phyloP scores from a whole-genome alignment of 2,797 vertebrate species.

The Pangasius macronema region DNA sequence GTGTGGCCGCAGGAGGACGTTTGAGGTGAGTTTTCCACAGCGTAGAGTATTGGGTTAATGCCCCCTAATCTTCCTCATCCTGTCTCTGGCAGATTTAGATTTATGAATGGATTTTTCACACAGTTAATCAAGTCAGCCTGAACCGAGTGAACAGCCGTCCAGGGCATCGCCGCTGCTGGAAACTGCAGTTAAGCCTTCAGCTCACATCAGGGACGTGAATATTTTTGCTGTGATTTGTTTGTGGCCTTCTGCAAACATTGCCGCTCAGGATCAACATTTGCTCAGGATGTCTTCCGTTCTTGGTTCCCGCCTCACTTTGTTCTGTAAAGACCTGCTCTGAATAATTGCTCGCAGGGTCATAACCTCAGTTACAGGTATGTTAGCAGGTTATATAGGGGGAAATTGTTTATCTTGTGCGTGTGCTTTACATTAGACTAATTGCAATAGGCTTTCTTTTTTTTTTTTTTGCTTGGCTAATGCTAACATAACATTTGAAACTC shows the following conservation, averaged over 20 bases:
- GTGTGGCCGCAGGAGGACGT: slow-evolving; percentile 24
- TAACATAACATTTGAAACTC: background rate
- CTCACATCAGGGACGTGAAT: background rate
- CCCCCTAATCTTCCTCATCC: slow-evolving; percentile 27
- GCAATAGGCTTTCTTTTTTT: background rate
- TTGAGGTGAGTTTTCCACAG: background rate
- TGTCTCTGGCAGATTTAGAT: slow-evolving; percentile 12
- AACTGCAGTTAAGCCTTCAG: slow-evolving; percentile 47
- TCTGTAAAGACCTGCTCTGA: background rate
- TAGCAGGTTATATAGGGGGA: background rate
- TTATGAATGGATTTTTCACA: background rate
- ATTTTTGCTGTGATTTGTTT: background rate
- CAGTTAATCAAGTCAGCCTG: slow-evolving; percentile 4
- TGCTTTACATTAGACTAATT: background rate
- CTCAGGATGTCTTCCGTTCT: background rate
- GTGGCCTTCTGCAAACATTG: background rate
- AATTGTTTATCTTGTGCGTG: background rate
- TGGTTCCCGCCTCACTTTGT: background rate
- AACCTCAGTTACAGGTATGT: background rate
- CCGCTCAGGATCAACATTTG: background rate
- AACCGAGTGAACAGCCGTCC: background rate
- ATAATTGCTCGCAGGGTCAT: background rate
- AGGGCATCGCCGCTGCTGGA: slow-evolving; percentile 10
- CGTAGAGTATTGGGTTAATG: background rate
- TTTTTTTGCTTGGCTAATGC: background rate